Base-by-base conservation (phyloP, 2,113 vertebrate genomes). In the Rhinichthys klamathensis region DNA sequence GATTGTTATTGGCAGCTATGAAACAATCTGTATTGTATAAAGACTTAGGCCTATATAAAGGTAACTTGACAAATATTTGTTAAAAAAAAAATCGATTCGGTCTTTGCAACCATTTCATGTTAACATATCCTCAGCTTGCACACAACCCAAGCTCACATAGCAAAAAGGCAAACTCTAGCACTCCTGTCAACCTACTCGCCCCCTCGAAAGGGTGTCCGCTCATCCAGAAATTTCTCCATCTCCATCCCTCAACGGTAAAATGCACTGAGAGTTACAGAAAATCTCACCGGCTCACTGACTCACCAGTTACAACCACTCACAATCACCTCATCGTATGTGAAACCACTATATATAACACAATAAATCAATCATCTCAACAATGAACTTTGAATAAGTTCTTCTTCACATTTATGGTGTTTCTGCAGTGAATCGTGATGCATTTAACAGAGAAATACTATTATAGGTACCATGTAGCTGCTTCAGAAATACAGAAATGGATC, bases 191-290 rank as follows among this genome's bases (percentile, higher is more conserved):
- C 77, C 38, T 10, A 49, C 9, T 46, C n/a, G 25, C 79, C 79
- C 25, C 79, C 61, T 81, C 61, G 25, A 81, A 81, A 23, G 79
- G 44, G 38, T 69, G 61, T 65, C 16, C 41, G 41, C 61, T 81
- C 80, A 32, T 81, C 80, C 25, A 81, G 80, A 81, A 81, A 69
- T 54, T 54, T 81, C 44, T 80, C 38, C 78, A 65, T 80, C n/a
- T 67, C 38, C 41, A 13, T 67, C 30, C 11, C 44, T 69, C 44
- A 35, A 11, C 0, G 12, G 11, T 15, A 49, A 30, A 51, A 51
- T 60, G 38, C 60, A 54, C 46, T 54, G 25, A 4, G 44, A 75
- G 49, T 21, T 76, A 30, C 46, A 51, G n/a, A 74, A 74, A 25
- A 74, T 8, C 38, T 73, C 69, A 73, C 38, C 13, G 15, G 44